These are phyloP conservation scores for Megalops atlanticus DNA, from an alignment of 2,113 vertebrate species.

Conservation along the genomic window DNA sequence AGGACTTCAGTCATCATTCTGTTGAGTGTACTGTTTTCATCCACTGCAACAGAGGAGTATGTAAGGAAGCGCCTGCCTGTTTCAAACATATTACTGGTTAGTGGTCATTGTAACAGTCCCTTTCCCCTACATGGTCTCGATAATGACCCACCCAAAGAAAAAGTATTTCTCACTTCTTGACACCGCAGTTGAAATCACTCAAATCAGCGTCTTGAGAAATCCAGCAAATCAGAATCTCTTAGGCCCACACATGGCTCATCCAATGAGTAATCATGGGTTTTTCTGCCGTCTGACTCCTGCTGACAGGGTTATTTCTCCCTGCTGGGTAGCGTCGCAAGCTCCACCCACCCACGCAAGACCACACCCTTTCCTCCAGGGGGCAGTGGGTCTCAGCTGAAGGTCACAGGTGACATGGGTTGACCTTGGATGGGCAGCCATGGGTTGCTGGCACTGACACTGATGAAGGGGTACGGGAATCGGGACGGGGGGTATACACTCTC, in stretches of 20 bases:
- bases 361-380: background rate
- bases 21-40: too few species aligned
- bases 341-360: background rate
- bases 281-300: background rate
- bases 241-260: background rate
- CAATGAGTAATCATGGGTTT: background rate
- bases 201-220: background rate
- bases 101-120: too few species aligned
- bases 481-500: background rate
- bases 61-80: too few species aligned
- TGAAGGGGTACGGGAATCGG: slow-evolving; percentile 46
- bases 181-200: too few species aligned
- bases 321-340: background rate
- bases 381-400: slow-evolving; percentile 21
- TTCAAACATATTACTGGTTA: too few species aligned
- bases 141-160: too few species aligned
- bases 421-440: slow-evolving; percentile 58
- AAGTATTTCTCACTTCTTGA: too few species aligned
- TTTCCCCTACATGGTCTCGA: too few species aligned
- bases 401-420: slow-evolving; percentile 65
- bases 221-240: too few species aligned
- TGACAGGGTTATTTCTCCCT: too few species aligned
- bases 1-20: too few species aligned
- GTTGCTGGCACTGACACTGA: slow-evolving; percentile 67
- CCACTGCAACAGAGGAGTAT: too few species aligned